Percentiles rank a stretch among this genome's conserved stretches.
These are phyloP conservation scores for Danaus chrysippus DNA, from an alignment of 2,888 invertebrate species.

Conservation along the genomic window DNA sequence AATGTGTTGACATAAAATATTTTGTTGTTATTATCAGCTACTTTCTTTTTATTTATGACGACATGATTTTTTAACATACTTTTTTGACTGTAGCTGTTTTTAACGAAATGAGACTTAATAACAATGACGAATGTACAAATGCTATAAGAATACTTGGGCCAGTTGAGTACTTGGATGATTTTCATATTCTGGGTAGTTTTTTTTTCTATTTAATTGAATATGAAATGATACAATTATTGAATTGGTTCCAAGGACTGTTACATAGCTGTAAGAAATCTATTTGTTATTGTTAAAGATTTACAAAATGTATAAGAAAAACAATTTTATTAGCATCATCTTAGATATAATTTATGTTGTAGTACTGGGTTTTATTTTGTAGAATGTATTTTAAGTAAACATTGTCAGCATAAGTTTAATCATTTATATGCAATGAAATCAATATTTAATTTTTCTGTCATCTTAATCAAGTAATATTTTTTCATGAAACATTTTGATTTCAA, in stretches of 20 bases:
- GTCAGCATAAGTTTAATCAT: constrained; percentile 33
- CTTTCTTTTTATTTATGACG: constrained; percentile 82
- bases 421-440: constrained; percentile 27
- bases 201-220: background rate
- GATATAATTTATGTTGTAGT: constrained; percentile 55
- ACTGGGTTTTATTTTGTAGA: constrained; percentile 54
- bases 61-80: too few species aligned
- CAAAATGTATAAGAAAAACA: constrained; percentile 45
- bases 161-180: background rate
- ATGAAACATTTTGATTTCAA: too few species aligned
- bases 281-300: constrained; percentile 61
- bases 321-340: constrained; percentile 52
- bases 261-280: constrained; percentile 57
- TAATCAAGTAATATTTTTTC: background rate
- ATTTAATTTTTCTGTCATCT: constrained; percentile 7
- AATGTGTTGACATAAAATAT: constrained; percentile 63
- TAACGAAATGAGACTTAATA: constrained; percentile 33
- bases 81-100: background rate
- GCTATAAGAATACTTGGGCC: constrained; percentile 26
- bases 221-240: background rate
- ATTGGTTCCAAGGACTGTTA: constrained; percentile 4
- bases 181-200: background rate
- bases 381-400: constrained; percentile 40
- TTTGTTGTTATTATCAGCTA: constrained; percentile 19
- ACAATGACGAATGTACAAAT: constrained; percentile 52